phyloP scores from a whole-genome alignment of 2,797 vertebrate genomes.

The Harpagifer antarcticus region DNA sequence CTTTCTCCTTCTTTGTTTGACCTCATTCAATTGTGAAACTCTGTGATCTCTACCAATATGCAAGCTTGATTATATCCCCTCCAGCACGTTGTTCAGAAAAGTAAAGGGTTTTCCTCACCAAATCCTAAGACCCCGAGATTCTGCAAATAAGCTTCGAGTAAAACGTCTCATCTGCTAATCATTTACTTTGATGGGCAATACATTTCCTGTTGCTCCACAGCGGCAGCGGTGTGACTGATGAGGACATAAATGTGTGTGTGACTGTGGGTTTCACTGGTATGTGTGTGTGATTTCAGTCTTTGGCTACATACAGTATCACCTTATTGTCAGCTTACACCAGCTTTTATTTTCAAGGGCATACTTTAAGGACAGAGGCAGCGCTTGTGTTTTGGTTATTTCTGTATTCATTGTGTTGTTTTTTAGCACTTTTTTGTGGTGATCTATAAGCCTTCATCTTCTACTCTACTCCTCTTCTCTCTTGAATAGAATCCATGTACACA shows the following conservation, averaged over 20 bases:
- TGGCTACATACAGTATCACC: conserved; percentile 28
- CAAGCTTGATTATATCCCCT: background rate
- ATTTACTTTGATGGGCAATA: conserved; percentile 10
- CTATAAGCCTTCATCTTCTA: conserved; percentile 1
- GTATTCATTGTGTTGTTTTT: conserved; percentile 14
- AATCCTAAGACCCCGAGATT: background rate
- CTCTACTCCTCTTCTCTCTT: background rate
- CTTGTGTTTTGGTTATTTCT: conserved; percentile 25
- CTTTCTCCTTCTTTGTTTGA: conserved; percentile 8
- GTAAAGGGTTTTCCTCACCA: conserved; percentile 1
- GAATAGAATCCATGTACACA: background rate
- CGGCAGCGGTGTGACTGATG: conserved; percentile 24
- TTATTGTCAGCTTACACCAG: conserved; percentile 42
- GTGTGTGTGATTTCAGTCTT: background rate
- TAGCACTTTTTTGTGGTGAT: background rate
- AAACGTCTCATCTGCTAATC: background rate
- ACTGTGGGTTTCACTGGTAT: background rate
- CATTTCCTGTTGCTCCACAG: conserved; percentile 17
- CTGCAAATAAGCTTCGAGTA: conserved; percentile 9
- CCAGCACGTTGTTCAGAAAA: background rate
- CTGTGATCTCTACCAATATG: background rate
- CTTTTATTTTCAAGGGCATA: background rate
- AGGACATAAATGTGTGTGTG: background rate
- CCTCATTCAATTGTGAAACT: conserved; percentile 11
- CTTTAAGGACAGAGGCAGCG: no score